A percentile compares a stretch with the other conserved stretches of the same genome.
These are phyloP conservation scores for Eupithecia inturbata DNA, from an alignment of 2,888 invertebrate species.

Conservation along the genomic window DNA sequence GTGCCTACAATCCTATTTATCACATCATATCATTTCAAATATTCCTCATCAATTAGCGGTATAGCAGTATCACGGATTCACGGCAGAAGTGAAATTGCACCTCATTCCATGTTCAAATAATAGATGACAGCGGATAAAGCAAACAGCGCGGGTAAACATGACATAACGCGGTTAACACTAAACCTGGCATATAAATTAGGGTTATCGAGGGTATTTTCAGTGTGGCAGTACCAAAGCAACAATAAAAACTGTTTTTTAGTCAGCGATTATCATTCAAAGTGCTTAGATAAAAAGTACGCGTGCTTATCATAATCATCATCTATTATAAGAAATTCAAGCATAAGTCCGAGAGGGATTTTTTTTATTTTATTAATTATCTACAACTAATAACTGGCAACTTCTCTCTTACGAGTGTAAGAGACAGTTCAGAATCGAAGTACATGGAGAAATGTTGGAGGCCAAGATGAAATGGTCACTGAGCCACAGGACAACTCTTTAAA, in stretches of 20 bases:
- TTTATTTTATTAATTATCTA: not conserved
- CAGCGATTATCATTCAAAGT: not conserved
- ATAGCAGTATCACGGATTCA: slow-evolving; percentile 7
- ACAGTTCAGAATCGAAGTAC: not conserved
- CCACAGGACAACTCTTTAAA: not conserved
- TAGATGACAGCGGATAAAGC: slow-evolving; percentile 67
- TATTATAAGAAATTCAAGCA: too few species aligned
- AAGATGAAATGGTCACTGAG: not conserved
- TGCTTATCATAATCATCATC: too few species aligned
- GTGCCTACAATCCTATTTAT: not conserved
- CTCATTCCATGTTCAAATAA: slow-evolving; percentile 71
- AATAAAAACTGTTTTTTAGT: not conserved
- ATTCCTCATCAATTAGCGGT: slow-evolving; percentile 10
- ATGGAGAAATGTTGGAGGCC: not conserved
- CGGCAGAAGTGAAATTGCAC: slow-evolving; percentile 55
- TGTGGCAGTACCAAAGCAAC: not conserved
- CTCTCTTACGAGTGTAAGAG: not conserved
- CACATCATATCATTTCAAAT: not conserved
- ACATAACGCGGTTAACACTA: slow-evolving; percentile 51
- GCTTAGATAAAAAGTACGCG: too few species aligned
- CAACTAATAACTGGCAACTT: not conserved
- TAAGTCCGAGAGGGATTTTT: not conserved
- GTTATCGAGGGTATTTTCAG: slow-evolving; percentile 3
- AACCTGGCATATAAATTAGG: slow-evolving; percentile 21
- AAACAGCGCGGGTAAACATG: slow-evolving; percentile 65